Evolutionary conservation across 2,888 invertebrate genomes (phyloP), one percentile per base, ranked within the genome.

Genomic region (Helicoverpa assulta): DNA sequence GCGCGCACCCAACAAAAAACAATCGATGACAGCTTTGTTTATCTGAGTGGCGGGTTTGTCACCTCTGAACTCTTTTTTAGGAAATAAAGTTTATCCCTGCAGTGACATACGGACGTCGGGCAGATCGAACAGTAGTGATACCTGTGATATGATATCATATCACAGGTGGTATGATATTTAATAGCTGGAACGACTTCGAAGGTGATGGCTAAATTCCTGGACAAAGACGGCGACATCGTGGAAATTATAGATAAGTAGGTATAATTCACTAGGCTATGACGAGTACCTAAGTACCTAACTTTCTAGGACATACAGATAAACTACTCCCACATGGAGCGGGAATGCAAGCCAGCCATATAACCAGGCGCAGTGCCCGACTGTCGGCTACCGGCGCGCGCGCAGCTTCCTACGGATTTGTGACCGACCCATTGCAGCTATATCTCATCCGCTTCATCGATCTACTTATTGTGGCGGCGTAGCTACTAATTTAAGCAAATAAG

Each of bases 311-410:
- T 40, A 10, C 43, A 21, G 19, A 37, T 14, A n/a, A 18, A 33
- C 33, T 19, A 33, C 64, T 63, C 18, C 47, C 33, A 7, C 54
- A 58, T 7, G 1, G n/a, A 61, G 54, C 56, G 53, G 82, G 76
- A 82, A 60, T 70, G 55, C 43, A 40, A 84, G 68, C 58, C 73
- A 68, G 5, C 54, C 86, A 61, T 80, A 71, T 83, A 83, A 88
- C 82, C 84, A 84, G 76, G 73, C 75, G 69, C 69, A 21, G 47
- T n/a, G 33, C 5, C 70, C 73, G 54, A 16, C 47, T n/a, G 47
- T 10, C 40, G 26, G 29, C 70, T 43, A 60, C 57, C 59, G 64
- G 14, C 19, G 29, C n/a, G 43, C 21, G 37, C 37, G 47, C n/a
- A 29, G 18, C 14, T 10, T 14, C 14, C 47, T 59, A 33, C 47